Percentiles rank a stretch among this genome's conserved stretches.
phyloP scores from a whole-genome alignment of 92 coral and sea anemone species.

The Bergia puertoricense region DNA sequence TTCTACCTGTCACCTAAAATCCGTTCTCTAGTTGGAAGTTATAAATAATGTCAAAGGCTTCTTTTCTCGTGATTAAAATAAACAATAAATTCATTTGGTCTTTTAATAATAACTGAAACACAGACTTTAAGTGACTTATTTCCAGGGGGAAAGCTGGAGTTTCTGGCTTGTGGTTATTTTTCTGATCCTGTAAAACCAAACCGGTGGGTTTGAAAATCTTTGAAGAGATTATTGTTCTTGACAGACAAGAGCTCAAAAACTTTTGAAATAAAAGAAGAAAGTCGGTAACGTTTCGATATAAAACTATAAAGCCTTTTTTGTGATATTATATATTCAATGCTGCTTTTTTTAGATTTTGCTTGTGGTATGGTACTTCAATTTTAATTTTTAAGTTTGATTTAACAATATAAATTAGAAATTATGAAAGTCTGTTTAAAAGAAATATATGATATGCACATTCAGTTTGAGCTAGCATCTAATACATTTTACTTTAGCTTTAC shows the following conservation, averaged over 20 bases:
- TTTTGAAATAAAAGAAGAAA: background rate
- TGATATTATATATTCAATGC: background rate
- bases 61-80: background rate
- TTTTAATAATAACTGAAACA: too few relatives aligned
- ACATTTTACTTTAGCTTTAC: too few relatives aligned
- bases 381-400: too few relatives aligned
- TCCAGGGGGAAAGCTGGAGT: background rate
- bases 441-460: background rate
- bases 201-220: too few relatives aligned
- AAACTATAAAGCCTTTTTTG: background rate
- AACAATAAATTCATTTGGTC: background rate
- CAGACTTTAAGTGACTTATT: background rate
- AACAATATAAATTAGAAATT: too few relatives aligned
- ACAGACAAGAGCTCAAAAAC: background rate
- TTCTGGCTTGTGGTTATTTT: background rate
- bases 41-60: background rate
- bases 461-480: background rate
- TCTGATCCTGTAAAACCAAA: background rate
- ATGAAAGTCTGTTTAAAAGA: too few relatives aligned
- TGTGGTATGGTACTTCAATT: background rate
- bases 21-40: background rate
- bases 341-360: background rate
- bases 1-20: background rate
- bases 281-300: background rate
- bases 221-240: background rate